Base-by-base conservation (phyloP, 2,113 vertebrate genomes). In the Climacteris rufus region DNA sequence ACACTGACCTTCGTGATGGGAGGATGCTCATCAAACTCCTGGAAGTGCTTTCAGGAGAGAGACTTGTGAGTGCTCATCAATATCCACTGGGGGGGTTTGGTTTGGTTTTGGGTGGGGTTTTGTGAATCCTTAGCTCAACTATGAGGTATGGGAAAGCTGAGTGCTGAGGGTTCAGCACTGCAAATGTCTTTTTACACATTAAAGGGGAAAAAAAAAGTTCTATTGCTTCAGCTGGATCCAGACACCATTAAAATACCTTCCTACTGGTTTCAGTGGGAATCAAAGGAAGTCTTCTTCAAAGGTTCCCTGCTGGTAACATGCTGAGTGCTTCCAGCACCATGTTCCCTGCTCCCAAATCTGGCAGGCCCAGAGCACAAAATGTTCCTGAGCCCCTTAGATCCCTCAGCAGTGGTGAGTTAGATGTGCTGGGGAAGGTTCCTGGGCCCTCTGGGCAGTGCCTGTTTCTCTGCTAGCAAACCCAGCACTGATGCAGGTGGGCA, bases 21-120 rank as follows among this genome's bases (percentile, higher is more conserved):
- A 98, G 99, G 82, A 99, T 99, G 99, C 98, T 99, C 89, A 99
- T 99, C 98, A 99, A 99, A 47, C 98, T 99, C 61, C 98, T 99
- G 97, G 99, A 99, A 93, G 99, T 99, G 63, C 98, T 99, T 85
- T 99, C 99, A 1, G 99, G 99, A 77, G 99, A 99, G 94, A 98
- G 98, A 80, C 99, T 99, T 98, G 99, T 99, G 91, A 98, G 98
- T 97, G 47, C 14, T 83, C 21, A 15, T 47, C 64, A 30, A 8
- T 61, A 74, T 49, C 47, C 13, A 3, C 3, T 50, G 20, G 1
- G 16, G 7, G 15, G 1, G 1, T 7, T 12, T 69, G 39, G 12
- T 30, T 83, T 52, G 23, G 23, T 7, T 82, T 90, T 8, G 20
- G 35, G 33, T 53, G 20, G 3, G 3, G 7, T 42, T 74, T 61